phyloP scores from a whole-genome alignment of 2,113 vertebrate species.

The Cyphomyrus discorhynchus region DNA sequence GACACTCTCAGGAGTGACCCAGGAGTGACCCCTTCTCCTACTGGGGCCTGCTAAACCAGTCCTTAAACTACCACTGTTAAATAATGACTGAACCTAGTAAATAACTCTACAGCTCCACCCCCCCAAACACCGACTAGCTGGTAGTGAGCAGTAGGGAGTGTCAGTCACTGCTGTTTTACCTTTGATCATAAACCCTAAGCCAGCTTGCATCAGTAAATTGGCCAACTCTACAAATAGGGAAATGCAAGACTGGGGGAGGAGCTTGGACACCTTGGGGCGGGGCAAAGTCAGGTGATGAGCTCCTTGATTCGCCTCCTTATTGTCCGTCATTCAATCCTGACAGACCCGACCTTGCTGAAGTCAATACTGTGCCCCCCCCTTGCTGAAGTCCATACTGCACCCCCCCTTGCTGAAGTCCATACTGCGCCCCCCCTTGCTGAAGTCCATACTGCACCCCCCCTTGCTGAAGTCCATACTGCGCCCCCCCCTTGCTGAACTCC shows the following conservation, averaged over 20 bases:
- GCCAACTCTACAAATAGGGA: neutral
- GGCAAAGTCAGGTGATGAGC: neutral
- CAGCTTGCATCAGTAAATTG: neutral
- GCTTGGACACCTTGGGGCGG: neutral
- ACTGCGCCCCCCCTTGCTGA: neutral
- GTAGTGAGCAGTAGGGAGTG: neutral
- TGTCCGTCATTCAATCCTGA: neutral
- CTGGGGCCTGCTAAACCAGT: neutral
- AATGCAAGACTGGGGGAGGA: neutral
- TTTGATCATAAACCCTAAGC: neutral
- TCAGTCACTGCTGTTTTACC: neutral
- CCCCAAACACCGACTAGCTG: neutral
- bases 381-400: neutral
- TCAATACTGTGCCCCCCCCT: neutral
- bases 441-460: neutral
- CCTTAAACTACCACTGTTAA: neutral
- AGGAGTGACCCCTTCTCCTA: neutral
- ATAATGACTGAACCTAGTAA: neutral
- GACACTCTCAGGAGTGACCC: neutral
- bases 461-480: neutral
- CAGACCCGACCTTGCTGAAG: neutral
- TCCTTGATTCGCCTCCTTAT: neutral
- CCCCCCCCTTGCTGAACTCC: neutral
- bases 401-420: no score
- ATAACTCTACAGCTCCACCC: neutral